phyloP scores from a whole-genome alignment of 2,797 vertebrate species.

The Lacerta agilis region DNA sequence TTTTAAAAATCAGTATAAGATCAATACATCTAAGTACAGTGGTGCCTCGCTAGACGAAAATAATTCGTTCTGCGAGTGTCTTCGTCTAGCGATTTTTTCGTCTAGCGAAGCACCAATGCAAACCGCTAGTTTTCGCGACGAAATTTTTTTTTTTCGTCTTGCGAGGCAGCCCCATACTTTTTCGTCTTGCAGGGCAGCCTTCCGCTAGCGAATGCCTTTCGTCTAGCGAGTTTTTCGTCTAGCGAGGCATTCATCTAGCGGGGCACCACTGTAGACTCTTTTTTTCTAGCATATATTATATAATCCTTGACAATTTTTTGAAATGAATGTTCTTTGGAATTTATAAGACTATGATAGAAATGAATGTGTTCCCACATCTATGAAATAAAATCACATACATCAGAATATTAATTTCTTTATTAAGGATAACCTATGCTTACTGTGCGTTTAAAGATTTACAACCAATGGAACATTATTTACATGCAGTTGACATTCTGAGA shows the following conservation, averaged over 20 bases:
- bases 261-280: no score
- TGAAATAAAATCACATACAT: constrained; percentile 49
- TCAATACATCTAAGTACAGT: neutral
- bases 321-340: constrained; percentile 7
- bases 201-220: no score
- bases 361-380: constrained; percentile 47
- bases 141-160: no score
- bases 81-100: no score
- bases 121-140: no score
- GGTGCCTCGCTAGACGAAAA: no score
- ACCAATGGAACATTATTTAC: constrained; percentile 75
- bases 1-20: neutral
- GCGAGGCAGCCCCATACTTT: no score
- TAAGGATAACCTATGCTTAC: constrained; percentile 72
- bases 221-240: no score
- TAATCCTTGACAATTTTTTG: constrained; percentile 1
- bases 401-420: constrained; percentile 76
- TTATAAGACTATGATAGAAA: constrained; percentile 51
- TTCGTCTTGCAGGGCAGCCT: no score
- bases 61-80: no score
- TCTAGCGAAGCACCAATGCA: no score
- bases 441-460: constrained; percentile 78
- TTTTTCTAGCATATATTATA: neutral
- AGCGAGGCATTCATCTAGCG: no score
- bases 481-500: constrained; percentile 62